Percentiles rank a stretch among this genome's conserved stretches.
These are phyloP conservation scores for Manduca sexta DNA, from an alignment of 1,140 invertebrate species.

Conservation along the genomic window DNA sequence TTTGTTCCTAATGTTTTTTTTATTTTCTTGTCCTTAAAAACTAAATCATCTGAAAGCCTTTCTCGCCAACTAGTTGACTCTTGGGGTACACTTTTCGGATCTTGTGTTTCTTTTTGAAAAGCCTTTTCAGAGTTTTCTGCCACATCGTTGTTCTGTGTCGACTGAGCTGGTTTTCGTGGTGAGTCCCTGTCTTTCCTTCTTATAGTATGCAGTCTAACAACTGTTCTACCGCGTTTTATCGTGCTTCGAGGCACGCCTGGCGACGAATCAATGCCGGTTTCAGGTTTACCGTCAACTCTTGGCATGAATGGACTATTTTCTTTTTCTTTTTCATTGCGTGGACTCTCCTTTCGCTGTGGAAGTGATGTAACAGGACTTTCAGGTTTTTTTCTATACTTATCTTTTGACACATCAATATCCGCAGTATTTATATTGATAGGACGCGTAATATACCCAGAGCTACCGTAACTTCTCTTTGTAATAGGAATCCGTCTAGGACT, in stretches of 20 bases:
- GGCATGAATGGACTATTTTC: slow-evolving; percentile 49
- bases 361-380: slow-evolving; percentile 10
- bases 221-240: slow-evolving; percentile 80
- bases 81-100: slow-evolving; percentile 18
- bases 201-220: slow-evolving; percentile 80
- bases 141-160: neutral
- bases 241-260: slow-evolving; percentile 65
- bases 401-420: slow-evolving; percentile 85
- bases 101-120: slow-evolving; percentile 8
- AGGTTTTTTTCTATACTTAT: slow-evolving; percentile 70
- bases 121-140: neutral
- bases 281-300: slow-evolving; percentile 53
- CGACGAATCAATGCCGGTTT: slow-evolving; percentile 57
- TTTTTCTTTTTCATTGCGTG: slow-evolving; percentile 13
- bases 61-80: slow-evolving; percentile 72
- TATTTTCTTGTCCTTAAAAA: slow-evolving; percentile 61
- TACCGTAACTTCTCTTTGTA: slow-evolving; percentile 41
- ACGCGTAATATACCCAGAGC: slow-evolving; percentile 70
- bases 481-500: slow-evolving; percentile 55
- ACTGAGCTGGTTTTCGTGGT: slow-evolving; percentile 43
- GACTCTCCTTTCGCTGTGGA: neutral
- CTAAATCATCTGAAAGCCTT: slow-evolving; percentile 74
- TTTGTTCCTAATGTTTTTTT: slow-evolving; percentile 82
- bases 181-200: slow-evolving; percentile 73
- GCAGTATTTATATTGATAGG: slow-evolving; percentile 84